Base-by-base conservation (phyloP, 1,140 invertebrate species). In the Trichomalopsis sarcophagae region DNA sequence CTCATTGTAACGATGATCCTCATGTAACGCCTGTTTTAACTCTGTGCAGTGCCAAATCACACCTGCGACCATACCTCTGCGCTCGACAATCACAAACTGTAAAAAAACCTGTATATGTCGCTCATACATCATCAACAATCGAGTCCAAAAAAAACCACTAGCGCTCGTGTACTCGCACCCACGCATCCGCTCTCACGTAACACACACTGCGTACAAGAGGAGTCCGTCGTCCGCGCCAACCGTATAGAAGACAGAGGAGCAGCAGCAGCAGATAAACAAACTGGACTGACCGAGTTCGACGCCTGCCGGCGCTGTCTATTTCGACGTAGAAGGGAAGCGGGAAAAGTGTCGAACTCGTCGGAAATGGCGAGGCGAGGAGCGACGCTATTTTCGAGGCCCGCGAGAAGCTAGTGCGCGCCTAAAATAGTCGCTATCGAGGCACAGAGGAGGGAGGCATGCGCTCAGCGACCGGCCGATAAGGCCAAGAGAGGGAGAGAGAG, bases 11-110 rank as follows among this genome's bases (percentile, higher is more conserved):
- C 55, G 69, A 47, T 81, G 76, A 81, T 68, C 73, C 36, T 85
- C 55, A 76, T 76, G 14, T 81, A 81, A 81, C 79, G 76, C 47
- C 66, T 85, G 23, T 81, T 85, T 85, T 85, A 85, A 76, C 62
- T 85, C 40, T 85, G 79, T 81, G 79, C 84, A 85, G 84, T 85
- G 84, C 84, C 84, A 85, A 85, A 85, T 85, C 84, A 81, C 79
- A 75, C 50, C 84, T 85, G 80, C 79, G 79, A 85, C 84, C 84
- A 76, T 81, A 85, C 71, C 69, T 85, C 84, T 81, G 84, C 71
- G 84, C 73, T 77, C 84, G 84, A 85, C 84, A 85, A 85, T 85
- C 84, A 85, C 79, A 76, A 85, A 81, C 55, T 77, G 80, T 81
- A 74, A 62, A 62, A 62, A 62, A n/a, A 62, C 7, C 55, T 62